These are phyloP conservation scores for Phaedon cochleariae DNA, from an alignment of 2,888 invertebrate species.

Conservation along the genomic window DNA sequence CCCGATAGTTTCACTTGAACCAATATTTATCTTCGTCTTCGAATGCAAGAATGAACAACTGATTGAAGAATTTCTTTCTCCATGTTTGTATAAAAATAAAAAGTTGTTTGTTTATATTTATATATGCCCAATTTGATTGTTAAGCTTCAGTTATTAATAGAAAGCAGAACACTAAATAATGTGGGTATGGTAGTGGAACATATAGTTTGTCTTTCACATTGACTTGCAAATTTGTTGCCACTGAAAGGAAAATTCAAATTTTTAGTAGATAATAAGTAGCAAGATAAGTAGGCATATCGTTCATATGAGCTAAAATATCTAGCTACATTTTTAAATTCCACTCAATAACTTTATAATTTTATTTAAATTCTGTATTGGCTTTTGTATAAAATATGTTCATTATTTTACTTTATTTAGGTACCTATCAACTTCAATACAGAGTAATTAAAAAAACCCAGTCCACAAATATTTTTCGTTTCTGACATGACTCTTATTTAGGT, in stretches of 20 bases:
- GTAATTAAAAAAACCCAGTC: too few relatives aligned
- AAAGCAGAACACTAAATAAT: background rate
- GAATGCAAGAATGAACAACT: background rate
- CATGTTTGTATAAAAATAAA: conserved; percentile 4
- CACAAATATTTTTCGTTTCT: too few relatives aligned
- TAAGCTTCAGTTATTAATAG: background rate
- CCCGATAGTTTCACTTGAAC: background rate
- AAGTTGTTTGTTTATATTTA: background rate
- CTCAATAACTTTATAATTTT: too few relatives aligned
- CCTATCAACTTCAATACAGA: too few relatives aligned
- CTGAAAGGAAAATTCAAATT: background rate
- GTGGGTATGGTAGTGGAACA: background rate
- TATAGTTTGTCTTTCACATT: background rate
- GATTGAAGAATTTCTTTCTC: background rate
- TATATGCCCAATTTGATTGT: conserved; percentile 14
- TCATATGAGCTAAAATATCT: too few relatives aligned
- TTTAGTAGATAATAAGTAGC: too few relatives aligned
- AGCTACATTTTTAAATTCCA: too few relatives aligned
- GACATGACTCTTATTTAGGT: too few relatives aligned
- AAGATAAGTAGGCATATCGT: too few relatives aligned
- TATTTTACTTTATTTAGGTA: background rate
- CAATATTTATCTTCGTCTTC: background rate
- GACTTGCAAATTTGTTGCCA: background rate
- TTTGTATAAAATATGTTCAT: background rate
- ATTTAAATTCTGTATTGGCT: background rate